phyloP scores from a whole-genome alignment of 2,113 vertebrate genomes.

The Pelusios castaneus region DNA sequence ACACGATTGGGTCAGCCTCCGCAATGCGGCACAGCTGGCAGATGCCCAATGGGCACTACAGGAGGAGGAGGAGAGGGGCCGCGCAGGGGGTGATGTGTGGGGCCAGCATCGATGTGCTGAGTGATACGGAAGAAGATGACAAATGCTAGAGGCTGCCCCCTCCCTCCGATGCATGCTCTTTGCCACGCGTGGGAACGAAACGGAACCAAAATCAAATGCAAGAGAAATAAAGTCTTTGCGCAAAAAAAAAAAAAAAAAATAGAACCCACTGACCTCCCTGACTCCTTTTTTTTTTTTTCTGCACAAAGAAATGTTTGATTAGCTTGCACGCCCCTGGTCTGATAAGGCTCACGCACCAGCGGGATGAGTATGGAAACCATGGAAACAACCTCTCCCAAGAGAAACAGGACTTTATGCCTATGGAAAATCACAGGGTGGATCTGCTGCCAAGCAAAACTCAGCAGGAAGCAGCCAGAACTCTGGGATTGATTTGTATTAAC shows the following conservation, averaged over 20 bases:
- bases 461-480: background rate
- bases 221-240: conserved; percentile 53
- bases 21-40: conserved; percentile 95
- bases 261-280: conserved; percentile 49
- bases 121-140: conserved; percentile 96
- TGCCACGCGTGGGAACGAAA: conserved; percentile 73
- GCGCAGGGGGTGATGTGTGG: conserved; percentile 79
- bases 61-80: conserved; percentile 85
- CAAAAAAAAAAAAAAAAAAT: conserved; percentile 49
- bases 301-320: conserved; percentile 64
- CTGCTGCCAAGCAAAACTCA: background rate
- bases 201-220: conserved; percentile 65
- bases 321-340: fast-evolving
- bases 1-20: conserved; percentile 91
- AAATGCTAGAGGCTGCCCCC: conserved; percentile 85
- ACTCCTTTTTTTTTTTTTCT: conserved; percentile 56
- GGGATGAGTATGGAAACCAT: background rate
- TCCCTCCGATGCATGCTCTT: conserved; percentile 79
- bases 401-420: background rate
- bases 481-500: background rate
- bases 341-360: background rate
- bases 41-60: conserved; percentile 94
- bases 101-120: conserved; percentile 86
- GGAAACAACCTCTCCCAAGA: background rate
- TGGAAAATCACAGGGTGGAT: background rate